phyloP scores from a whole-genome alignment of 2,113 vertebrate genomes.

The Gasterosteus nipponicus region DNA sequence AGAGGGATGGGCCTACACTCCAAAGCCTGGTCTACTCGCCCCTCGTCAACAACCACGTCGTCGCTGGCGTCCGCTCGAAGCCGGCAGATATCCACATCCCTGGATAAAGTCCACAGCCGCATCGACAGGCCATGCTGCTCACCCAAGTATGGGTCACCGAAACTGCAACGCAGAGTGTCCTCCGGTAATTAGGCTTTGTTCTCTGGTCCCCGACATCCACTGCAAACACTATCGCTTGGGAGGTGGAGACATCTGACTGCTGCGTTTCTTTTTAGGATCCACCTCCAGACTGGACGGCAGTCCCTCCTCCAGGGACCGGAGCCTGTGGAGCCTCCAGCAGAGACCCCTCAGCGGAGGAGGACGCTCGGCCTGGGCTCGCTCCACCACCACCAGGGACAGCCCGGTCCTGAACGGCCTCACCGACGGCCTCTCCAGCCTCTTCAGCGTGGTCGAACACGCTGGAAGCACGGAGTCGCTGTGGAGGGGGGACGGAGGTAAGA shows the following conservation, averaged over 20 bases:
- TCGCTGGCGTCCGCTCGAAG: slow-evolving; percentile 88
- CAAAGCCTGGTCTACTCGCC: slow-evolving; percentile 92
- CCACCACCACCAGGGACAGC: slow-evolving; percentile 97
- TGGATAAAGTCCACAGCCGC: slow-evolving; percentile 95
- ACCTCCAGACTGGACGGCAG: slow-evolving; percentile 89
- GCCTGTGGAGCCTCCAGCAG: slow-evolving; percentile 94
- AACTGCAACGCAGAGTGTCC: slow-evolving; percentile 89
- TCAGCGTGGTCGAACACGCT: slow-evolving; percentile 93
- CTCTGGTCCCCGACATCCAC: background rate
- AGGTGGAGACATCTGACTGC: background rate
- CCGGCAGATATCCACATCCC: slow-evolving; percentile 94
- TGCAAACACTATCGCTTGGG: background rate
- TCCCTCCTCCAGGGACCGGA: slow-evolving; percentile 87
- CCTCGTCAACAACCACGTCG: slow-evolving; percentile 74
- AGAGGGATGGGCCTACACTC: slow-evolving; percentile 82
- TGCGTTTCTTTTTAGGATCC: slow-evolving; percentile 74
- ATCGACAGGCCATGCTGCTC: slow-evolving; percentile 96
- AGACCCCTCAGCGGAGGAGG: slow-evolving; percentile 87
- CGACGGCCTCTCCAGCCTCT: slow-evolving; percentile 94
- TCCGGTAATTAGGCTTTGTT: slow-evolving; percentile 50
- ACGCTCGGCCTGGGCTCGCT: slow-evolving; percentile 96
- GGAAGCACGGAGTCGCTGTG: slow-evolving; percentile 94
- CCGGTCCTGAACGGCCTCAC: slow-evolving; percentile 94
- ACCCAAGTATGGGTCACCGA: slow-evolving; percentile 95
- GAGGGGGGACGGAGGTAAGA: slow-evolving; percentile 81